A percentile compares a stretch with the other conserved stretches of the same genome.
Conservation (phyloP, 2,888 invertebrate genomes). For the Acronicta aceris region DNA sequence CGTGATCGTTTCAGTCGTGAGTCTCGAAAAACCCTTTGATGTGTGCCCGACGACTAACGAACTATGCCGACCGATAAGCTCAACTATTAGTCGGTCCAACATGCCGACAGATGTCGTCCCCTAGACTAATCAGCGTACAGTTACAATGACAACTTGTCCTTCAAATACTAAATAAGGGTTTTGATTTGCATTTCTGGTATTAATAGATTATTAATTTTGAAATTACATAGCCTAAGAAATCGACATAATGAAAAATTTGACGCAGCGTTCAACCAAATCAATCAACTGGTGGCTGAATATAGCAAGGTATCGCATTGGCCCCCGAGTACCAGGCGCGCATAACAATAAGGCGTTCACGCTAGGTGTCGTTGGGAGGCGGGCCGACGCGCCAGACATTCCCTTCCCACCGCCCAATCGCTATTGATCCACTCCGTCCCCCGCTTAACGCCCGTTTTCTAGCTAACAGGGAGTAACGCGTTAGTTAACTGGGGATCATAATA, state of each 20-base stretch:
- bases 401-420: constrained; percentile 80
- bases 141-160: constrained; percentile 66
- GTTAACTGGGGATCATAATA: constrained; percentile 67
- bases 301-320: constrained; percentile 71
- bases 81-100: constrained; percentile 68
- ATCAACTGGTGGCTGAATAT: constrained; percentile 60
- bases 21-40: constrained; percentile 79
- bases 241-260: constrained; percentile 11
- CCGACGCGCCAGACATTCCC: constrained; percentile 83
- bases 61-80: constrained; percentile 73
- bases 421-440: constrained; percentile 78
- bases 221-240: constrained; percentile 7
- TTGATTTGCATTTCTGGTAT: neutral
- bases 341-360: constrained; percentile 83
- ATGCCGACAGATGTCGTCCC: constrained; percentile 66
- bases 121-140: constrained; percentile 67
- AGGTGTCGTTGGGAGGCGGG: constrained; percentile 83
- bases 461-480: constrained; percentile 64
- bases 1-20: constrained; percentile 82
- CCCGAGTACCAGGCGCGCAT: constrained; percentile 82
- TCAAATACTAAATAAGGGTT: constrained; percentile 26
- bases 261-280: constrained; percentile 34
- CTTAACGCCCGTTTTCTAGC: constrained; percentile 59
- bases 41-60: constrained; percentile 79
- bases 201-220: neutral